These are phyloP conservation scores for Spodoptera litura DNA, from an alignment of 1,140 invertebrate species.

Conservation along the genomic window DNA sequence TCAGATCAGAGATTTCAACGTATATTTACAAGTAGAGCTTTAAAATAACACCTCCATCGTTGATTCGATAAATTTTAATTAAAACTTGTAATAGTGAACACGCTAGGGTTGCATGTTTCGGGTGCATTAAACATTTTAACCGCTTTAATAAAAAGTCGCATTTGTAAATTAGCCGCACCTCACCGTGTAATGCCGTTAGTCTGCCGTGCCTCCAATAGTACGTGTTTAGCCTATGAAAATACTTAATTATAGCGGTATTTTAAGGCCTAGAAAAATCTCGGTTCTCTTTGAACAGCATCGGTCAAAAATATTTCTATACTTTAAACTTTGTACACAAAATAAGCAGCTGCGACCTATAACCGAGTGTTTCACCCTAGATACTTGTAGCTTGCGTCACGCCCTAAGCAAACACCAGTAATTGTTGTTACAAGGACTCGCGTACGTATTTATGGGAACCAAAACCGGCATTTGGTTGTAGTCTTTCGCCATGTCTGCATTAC, in stretches of 20 bases:
- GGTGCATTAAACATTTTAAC: no score
- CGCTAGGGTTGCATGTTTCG: no score
- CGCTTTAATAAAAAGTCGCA: slow-evolving; percentile 7
- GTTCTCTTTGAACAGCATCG: no score
- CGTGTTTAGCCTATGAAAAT: slow-evolving; percentile 6
- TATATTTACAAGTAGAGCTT: no score
- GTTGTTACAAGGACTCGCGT: slow-evolving; percentile 38
- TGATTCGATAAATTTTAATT: no score
- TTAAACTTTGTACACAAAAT: no score
- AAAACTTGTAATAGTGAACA: no score
- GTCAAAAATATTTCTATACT: no score
- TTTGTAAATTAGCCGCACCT: background rate
- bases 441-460: slow-evolving; percentile 32
- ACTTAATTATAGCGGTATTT: background rate
- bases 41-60: no score
- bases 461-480: slow-evolving; percentile 31
- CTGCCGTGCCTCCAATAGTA: background rate
- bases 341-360: no score
- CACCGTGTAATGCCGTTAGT: slow-evolving; percentile 1
- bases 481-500: slow-evolving; percentile 25
- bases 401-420: slow-evolving; percentile 39
- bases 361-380: background rate
- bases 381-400: slow-evolving; percentile 30
- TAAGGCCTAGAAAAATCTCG: no score
- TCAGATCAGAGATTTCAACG: no score